These are phyloP conservation scores for Bombyx huttoni DNA, from an alignment of 2,888 invertebrate species.

Conservation along the genomic window DNA sequence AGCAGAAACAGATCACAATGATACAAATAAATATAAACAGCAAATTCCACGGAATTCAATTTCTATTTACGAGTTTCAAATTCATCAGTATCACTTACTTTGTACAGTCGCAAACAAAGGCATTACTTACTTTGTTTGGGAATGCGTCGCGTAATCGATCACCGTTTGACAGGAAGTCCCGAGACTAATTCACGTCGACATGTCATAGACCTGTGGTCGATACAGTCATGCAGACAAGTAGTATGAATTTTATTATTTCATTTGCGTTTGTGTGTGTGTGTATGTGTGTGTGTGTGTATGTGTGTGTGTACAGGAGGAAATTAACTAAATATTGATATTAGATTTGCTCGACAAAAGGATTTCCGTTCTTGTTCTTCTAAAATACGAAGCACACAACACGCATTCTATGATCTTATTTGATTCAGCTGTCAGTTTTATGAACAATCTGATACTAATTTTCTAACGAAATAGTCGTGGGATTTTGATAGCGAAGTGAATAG, in stretches of 20 bases:
- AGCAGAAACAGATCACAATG: too few relatives aligned
- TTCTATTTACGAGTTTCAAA: not conserved
- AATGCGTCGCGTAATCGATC: constrained; percentile 19
- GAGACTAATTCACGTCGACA: constrained; percentile 25
- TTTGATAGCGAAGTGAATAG: too few relatives aligned
- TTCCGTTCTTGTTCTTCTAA: too few relatives aligned
- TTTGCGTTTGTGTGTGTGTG: not conserved
- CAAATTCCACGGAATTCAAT: not conserved
- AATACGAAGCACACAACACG: too few relatives aligned
- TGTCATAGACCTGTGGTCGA: constrained; percentile 15
- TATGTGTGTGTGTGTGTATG: not conserved
- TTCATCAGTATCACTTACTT: not conserved
- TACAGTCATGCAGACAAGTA: constrained; percentile 4
- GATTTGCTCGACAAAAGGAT: too few relatives aligned
- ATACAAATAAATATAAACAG: too few relatives aligned
- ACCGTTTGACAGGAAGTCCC: constrained; percentile 17
- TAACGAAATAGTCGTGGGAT: too few relatives aligned
- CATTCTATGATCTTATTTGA: too few relatives aligned
- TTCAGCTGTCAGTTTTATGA: too few relatives aligned
- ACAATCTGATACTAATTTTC: too few relatives aligned
- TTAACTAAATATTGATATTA: too few relatives aligned
- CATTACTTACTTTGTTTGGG: not conserved
- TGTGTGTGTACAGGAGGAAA: not conserved
- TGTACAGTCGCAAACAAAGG: not conserved
- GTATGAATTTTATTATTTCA: not conserved